These are phyloP conservation scores for Drosophila ercepeae DNA, from an alignment of 1,140 invertebrate species.

Conservation along the genomic window DNA sequence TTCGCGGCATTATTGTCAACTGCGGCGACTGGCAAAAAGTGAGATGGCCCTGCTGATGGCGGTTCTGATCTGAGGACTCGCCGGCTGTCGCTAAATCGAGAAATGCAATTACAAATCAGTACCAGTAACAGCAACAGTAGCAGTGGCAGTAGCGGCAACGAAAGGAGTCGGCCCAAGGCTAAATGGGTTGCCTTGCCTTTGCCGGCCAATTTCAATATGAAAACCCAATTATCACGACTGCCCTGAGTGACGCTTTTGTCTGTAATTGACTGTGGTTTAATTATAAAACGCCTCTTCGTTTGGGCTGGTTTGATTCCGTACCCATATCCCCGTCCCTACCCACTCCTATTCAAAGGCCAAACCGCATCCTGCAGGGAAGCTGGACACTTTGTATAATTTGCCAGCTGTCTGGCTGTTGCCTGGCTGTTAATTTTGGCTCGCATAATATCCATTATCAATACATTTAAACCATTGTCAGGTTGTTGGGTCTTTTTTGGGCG, in stretches of 20 bases:
- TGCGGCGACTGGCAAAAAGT: conserved; percentile 56
- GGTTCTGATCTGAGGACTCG: conserved; percentile 44
- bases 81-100: conserved; percentile 69
- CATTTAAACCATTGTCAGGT: conserved; percentile 77
- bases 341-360: conserved; percentile 37
- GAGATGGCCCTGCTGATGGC: conserved; percentile 57
- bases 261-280: conserved; percentile 81
- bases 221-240: conserved; percentile 77
- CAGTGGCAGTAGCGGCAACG: neutral
- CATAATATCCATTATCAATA: conserved; percentile 81
- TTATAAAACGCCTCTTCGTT: conserved; percentile 75
- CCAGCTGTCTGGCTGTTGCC: conserved; percentile 42
- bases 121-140: neutral
- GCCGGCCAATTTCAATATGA: conserved; percentile 62
- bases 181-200: conserved; percentile 15
- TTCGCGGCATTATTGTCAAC: conserved; percentile 83
- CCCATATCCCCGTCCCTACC: neutral
- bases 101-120: conserved; percentile 73
- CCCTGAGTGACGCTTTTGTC: conserved; percentile 79
- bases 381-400: conserved; percentile 66
- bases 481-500: conserved; percentile 17
- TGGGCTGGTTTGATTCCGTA: neutral
- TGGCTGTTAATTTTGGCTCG: conserved; percentile 70
- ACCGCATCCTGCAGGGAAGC: conserved; percentile 54
- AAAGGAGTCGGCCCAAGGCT: conserved; percentile 42